These are phyloP conservation scores for Acanthacorydalis orientalis DNA, from an alignment of 2,888 invertebrate genomes.

Conservation along the genomic window DNA sequence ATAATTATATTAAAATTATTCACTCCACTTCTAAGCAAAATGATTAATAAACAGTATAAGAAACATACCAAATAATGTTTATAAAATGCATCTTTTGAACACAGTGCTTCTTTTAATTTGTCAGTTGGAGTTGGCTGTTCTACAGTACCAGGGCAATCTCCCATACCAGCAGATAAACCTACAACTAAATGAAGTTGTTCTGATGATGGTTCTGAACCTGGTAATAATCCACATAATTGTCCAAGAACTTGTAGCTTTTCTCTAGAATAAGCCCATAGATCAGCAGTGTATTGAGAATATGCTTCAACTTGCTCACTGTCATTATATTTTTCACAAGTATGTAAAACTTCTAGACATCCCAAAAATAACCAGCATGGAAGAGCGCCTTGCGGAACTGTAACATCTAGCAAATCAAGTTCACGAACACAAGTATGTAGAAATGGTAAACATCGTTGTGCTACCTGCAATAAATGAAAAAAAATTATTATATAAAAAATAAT, in stretches of 20 bases:
- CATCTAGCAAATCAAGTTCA: slow-evolving; percentile 67
- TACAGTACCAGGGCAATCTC: slow-evolving; percentile 43
- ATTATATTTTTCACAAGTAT: slow-evolving; percentile 56
- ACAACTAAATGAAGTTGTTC: slow-evolving; percentile 83
- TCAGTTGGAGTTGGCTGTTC: slow-evolving; percentile 48
- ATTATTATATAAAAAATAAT: background rate
- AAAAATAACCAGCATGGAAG: slow-evolving; percentile 86
- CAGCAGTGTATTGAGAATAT: slow-evolving; percentile 73
- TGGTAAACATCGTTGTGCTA: slow-evolving; percentile 74
- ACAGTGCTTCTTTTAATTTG: slow-evolving; percentile 74
- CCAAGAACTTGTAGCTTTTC: slow-evolving; percentile 58
- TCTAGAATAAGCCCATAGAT: slow-evolving; percentile 73
- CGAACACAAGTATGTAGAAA: slow-evolving; percentile 81
- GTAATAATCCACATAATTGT: slow-evolving; percentile 77
- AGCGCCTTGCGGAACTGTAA: slow-evolving; percentile 65
- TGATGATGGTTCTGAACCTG: slow-evolving; percentile 64
- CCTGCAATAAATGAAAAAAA: slow-evolving; percentile 28
- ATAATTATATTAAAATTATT: too few relatives aligned
- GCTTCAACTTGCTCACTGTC: slow-evolving; percentile 50
- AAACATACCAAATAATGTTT: slow-evolving; percentile 61
- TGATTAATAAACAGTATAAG: background rate
- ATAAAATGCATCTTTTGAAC: slow-evolving; percentile 76
- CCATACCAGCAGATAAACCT: slow-evolving; percentile 80
- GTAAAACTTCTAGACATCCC: slow-evolving; percentile 70
- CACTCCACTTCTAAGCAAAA: too few relatives aligned